These are phyloP conservation scores for Cataglyphis albicans DNA, from an alignment of 2,888 invertebrate species.

Conservation along the genomic window DNA sequence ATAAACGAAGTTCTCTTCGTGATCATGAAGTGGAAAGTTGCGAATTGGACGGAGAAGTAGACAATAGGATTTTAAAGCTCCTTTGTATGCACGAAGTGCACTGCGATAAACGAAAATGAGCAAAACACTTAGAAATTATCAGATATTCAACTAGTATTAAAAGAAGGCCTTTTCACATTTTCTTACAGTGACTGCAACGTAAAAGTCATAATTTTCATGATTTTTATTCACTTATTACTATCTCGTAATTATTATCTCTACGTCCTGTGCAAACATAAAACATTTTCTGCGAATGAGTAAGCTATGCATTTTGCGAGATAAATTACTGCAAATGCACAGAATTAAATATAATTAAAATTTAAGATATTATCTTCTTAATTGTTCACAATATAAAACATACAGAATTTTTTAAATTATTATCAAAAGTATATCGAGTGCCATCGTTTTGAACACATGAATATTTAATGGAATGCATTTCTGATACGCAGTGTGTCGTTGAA, in stretches of 20 bases:
- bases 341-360: slow-evolving; percentile 20
- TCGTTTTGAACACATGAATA: background rate
- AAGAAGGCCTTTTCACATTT: slow-evolving; percentile 28
- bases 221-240: slow-evolving; percentile 29
- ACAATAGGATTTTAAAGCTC: slow-evolving; percentile 32
- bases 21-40: slow-evolving; percentile 18
- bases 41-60: slow-evolving; percentile 33
- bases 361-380: background rate
- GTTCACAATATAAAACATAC: background rate
- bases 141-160: slow-evolving; percentile 46
- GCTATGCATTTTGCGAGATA: background rate
- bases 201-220: slow-evolving; percentile 8
- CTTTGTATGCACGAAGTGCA: slow-evolving; percentile 46
- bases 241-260: slow-evolving; percentile 1
- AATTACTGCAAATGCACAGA: background rate
- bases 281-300: background rate
- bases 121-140: slow-evolving; percentile 51
- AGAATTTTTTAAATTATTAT: background rate
- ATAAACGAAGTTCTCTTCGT: slow-evolving; percentile 6
- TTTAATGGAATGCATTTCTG: slow-evolving; percentile 28
- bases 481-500: slow-evolving; percentile 27
- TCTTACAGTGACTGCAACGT: slow-evolving; percentile 37
- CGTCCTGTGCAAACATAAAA: background rate
- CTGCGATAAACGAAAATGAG: slow-evolving; percentile 50
- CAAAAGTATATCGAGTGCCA: background rate